Base-by-base conservation (phyloP, 2,888 invertebrate genomes). In the Lissocephala sabroskyi region DNA sequence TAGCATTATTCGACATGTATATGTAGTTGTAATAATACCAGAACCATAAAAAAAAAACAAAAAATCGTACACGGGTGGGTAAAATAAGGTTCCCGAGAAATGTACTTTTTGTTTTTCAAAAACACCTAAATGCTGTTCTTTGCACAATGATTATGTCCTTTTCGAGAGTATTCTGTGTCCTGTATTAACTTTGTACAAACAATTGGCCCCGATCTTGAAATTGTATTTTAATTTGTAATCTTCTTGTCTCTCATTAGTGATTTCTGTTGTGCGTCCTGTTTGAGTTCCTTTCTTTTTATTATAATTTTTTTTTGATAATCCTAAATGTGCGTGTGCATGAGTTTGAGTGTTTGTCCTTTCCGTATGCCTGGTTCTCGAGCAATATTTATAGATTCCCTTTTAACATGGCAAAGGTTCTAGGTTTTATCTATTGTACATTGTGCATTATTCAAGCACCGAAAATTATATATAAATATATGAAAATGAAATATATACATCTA, bases 241-340 rank as follows among this genome's bases (percentile, higher is more conserved):
- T 23, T 23, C 4, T 23, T 7, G 4, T 23, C 4, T 23, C 23
- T 7, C 23, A 23, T 5, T 7, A 7, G 23, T 23, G 23, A 23
- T 23, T 23, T 23, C 7, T 5, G 23, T 7, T 23, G 23, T 23
- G 23, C 7, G 23, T 23, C 7, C 7, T 23, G 45, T 56, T 68
- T 71, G 73, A 73, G 76, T 68, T 76, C 68, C 73, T 68, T 76
- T 35, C 9, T 23, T n/a, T n/a, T n/a, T n/a, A n/a, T n/a, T n/a
- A n/a, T 23, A 23, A 23, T 23, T 23, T 23, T 23, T 7, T 23
- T 23, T 5, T 23, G 7, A 5, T 5, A 23, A 23, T 36, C 64
- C 48, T 59, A 61, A 52, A 52, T 35, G 11, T 19, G 6, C 18
- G 14, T 35, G 11, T 40, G 35, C n/a, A 19, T 37, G 41, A n/a